Percentiles rank a stretch among this genome's conserved stretches.
Evolutionary conservation across 2,888 invertebrate genomes (phyloP).

Genomic region (Drosophila rubida): DNA sequence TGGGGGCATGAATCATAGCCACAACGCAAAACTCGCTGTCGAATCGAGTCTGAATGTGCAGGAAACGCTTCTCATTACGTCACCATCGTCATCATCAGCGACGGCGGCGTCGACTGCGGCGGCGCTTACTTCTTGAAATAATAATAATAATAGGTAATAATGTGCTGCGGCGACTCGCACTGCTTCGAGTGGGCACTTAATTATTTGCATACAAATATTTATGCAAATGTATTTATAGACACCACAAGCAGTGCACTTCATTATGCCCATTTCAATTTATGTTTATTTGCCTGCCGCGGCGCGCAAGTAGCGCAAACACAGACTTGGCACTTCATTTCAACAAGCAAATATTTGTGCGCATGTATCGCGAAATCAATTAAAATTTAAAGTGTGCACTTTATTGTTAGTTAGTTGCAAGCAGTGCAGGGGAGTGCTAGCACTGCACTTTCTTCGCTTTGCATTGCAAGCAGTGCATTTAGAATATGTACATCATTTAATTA

Average conservation of each 20-base stretch:
- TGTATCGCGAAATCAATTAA: background rate
- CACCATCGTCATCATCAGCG: slow-evolving; percentile 24
- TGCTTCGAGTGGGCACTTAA: slow-evolving; percentile 11
- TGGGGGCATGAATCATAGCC: slow-evolving; percentile 56
- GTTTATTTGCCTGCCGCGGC: background rate
- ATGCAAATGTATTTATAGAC: background rate
- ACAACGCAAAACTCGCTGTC: slow-evolving; percentile 24
- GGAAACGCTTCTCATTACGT: slow-evolving; percentile 48
- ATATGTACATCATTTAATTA: background rate
- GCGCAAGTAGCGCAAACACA: background rate
- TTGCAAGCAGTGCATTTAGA: background rate
- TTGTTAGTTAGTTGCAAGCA: background rate
- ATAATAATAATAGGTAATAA: background rate
- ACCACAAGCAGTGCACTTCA: background rate
- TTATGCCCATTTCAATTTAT: background rate
- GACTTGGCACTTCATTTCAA: background rate
- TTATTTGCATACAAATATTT: slow-evolving; percentile 6
- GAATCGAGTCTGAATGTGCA: slow-evolving; percentile 29
- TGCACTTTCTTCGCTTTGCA: no score
- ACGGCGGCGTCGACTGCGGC: background rate
- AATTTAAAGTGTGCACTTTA: background rate
- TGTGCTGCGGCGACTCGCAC: slow-evolving; percentile 2
- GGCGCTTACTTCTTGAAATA: slow-evolving; percentile 25
- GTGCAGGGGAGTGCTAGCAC: background rate
- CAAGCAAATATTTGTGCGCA: background rate